phyloP scores from a whole-genome alignment of 2,797 vertebrate species.

The Miichthys miiuy region DNA sequence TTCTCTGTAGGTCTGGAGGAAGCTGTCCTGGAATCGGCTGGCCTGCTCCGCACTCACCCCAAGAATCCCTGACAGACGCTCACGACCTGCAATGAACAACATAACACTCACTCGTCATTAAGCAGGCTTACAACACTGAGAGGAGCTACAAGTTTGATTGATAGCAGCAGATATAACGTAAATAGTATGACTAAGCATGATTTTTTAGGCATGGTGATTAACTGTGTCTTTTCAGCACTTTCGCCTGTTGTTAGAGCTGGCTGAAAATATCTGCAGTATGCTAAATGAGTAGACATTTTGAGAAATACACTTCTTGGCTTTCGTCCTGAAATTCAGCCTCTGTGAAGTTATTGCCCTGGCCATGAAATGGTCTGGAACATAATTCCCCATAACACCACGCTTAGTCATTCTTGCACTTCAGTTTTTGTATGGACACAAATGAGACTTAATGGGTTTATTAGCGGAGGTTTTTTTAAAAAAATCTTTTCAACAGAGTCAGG shows the following conservation, averaged over 20 bases:
- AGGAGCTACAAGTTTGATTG: neutral
- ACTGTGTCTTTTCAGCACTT: neutral
- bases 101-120: neutral
- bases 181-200: neutral
- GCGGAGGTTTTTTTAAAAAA: no score
- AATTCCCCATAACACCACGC: neutral
- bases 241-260: neutral
- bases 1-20: slow-evolving; percentile 91
- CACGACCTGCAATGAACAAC: slow-evolving; percentile 83
- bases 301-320: neutral
- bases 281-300: neutral
- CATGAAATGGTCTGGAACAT: neutral
- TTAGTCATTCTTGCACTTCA: neutral
- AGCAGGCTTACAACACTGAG: neutral
- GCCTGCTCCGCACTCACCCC: slow-evolving; percentile 88
- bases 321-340: neutral
- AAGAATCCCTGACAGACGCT: slow-evolving; percentile 90
- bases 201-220: neutral
- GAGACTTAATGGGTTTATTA: neutral
- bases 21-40: slow-evolving; percentile 89
- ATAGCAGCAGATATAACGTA: neutral
- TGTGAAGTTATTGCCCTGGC: neutral
- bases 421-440: neutral
- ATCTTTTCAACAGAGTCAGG: neutral
- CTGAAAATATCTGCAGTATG: neutral